These are phyloP conservation scores for Pollenia griseotomentosa DNA, from an alignment of 2,888 invertebrate species.

Conservation along the genomic window DNA sequence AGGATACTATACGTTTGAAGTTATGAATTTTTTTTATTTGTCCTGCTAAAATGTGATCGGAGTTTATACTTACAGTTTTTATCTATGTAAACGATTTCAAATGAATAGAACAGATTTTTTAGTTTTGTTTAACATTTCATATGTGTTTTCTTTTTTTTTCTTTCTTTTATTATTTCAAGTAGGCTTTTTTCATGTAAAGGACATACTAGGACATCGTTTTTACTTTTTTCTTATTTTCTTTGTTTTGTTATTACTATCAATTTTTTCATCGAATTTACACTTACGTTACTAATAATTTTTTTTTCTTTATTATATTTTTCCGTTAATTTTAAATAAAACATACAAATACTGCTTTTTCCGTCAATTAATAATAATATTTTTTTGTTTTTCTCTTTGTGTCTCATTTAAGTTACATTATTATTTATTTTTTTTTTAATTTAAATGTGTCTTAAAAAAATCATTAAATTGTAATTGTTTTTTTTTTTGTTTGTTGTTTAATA, in stretches of 20 bases:
- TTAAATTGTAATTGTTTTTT: slow-evolving; percentile 63
- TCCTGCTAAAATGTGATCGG: too few relatives aligned
- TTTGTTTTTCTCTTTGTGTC: slow-evolving; percentile 45
- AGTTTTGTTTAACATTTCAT: slow-evolving; percentile 73
- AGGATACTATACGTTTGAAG: too few relatives aligned
- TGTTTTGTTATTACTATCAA: slow-evolving; percentile 14
- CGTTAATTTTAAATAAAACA: slow-evolving; percentile 75
- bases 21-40: too few relatives aligned
- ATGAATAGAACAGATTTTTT: slow-evolving; percentile 34
- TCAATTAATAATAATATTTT: slow-evolving; percentile 58
- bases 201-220: slow-evolving; percentile 72
- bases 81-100: neutral
- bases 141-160: slow-evolving; percentile 68
- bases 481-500: slow-evolving; percentile 64
- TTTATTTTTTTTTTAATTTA: slow-evolving; percentile 19
- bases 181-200: slow-evolving; percentile 71
- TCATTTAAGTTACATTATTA: slow-evolving; percentile 22
- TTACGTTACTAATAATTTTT: slow-evolving; percentile 66
- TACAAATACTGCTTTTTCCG: slow-evolving; percentile 73
- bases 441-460: slow-evolving; percentile 70
- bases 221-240: slow-evolving; percentile 33
- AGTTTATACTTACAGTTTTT: slow-evolving; percentile 16
- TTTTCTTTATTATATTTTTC: slow-evolving; percentile 53
- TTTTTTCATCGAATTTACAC: slow-evolving; percentile 65
- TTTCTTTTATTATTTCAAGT: slow-evolving; percentile 68